Base-by-base conservation (phyloP, 1,140 invertebrate species). In the Ganaspis sp. region DNA sequence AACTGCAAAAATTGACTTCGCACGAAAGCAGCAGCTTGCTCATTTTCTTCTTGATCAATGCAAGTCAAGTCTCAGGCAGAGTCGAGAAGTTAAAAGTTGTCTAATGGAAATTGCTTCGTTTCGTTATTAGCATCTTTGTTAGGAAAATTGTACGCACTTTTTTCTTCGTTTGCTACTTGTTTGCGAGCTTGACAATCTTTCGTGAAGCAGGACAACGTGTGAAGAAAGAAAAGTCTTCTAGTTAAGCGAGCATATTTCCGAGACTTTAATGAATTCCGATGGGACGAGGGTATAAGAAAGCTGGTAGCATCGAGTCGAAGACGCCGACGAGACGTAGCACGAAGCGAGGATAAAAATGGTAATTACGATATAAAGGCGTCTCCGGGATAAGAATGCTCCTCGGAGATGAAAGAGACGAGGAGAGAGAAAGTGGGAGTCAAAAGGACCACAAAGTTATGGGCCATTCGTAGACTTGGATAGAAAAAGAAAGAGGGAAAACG, bases 181-280 rank as follows among this genome's bases (percentile, higher is more conserved):
- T 76, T 45, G 70, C 53, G 72, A 74, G 74, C 69, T 45, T 37
- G 37, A 64, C 29, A 64, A 64, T 64, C 23, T 64, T 64, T 64
- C 58, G 12, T 1, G 15, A 64, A 9, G 58, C 15, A 64, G 45
- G n/a, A 17, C 11, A 53, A 45, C 45, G 42, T 9, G 29, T 58
- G 71, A 21, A 77, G 76, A 78, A 84, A 83, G 75, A 83, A 83
- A 85, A 85, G 81, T 85, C 83, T 82, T 81, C 81, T 76, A 85
- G 84, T 89, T 84, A 86, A 85, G 81, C 77, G 80, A 84, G 81
- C 82, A 87, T 87, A 79, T 81, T 80, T 77, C 70, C 71, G 81
- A 80, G 82, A 86, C 83, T 88, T 88, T 91, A 90, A 90, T 90
- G 89, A 90, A 90, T 91, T 90, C 87, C 86, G 78, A 89, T 85